Percentiles rank a stretch among this genome's conserved stretches.
Conservation (phyloP, 2,113 vertebrate species). For the Lophochroa leadbeateri region DNA sequence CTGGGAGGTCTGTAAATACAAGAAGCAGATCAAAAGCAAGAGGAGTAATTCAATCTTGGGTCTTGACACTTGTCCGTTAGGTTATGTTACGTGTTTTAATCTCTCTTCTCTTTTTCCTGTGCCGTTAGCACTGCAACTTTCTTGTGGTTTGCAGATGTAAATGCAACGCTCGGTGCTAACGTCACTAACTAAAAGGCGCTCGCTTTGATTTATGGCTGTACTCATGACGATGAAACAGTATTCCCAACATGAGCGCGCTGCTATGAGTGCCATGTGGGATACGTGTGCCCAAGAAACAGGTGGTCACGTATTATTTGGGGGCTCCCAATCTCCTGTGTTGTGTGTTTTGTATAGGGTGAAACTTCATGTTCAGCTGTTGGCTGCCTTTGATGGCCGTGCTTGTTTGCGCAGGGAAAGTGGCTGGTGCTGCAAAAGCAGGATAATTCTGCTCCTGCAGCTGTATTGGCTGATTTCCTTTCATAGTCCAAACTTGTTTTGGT, state of each 20-base stretch:
- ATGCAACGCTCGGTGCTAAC: not conserved
- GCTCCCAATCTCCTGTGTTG: not conserved
- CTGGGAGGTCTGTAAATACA: slow-evolving; percentile 19
- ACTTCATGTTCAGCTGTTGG: slow-evolving; percentile 52
- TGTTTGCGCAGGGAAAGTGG: not conserved
- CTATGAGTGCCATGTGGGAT: not conserved
- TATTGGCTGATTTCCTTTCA: not conserved
- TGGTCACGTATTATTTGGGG: not conserved
- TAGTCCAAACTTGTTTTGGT: not conserved
- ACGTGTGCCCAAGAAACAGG: slow-evolving; percentile 30
- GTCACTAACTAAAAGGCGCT: slow-evolving; percentile 11
- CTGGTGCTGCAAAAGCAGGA: not conserved
- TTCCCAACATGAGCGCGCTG: not conserved
- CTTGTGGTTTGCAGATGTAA: not conserved
- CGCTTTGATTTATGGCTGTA: slow-evolving; percentile 29
- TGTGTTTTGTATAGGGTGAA: not conserved
- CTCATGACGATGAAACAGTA: not conserved
- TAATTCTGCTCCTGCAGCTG: not conserved
- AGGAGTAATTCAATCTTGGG: not conserved
- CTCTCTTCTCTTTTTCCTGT: not conserved
- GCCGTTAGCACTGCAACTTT: not conserved
- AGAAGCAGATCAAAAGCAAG: slow-evolving; percentile 21
- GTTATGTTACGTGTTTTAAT: not conserved
- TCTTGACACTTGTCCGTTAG: not conserved
- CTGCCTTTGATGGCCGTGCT: slow-evolving; percentile 35